phyloP scores from a whole-genome alignment of 2,113 vertebrate species.

The Tragelaphus strepsiceros region DNA sequence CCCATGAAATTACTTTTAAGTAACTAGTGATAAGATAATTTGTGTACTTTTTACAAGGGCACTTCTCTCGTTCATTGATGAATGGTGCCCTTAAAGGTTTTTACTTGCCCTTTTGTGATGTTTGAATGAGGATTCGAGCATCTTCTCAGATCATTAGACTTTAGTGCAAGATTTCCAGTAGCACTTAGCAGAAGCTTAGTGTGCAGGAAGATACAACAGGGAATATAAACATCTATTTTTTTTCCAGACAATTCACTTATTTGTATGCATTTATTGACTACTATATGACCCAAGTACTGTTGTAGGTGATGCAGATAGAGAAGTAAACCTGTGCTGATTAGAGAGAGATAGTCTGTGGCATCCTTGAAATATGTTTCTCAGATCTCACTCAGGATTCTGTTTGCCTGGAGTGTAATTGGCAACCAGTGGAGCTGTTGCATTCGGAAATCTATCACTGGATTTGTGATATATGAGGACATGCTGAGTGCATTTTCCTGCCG shows the following conservation, averaged over 20 bases:
- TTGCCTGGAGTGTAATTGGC: background rate
- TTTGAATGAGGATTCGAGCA: background rate
- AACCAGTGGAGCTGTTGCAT: fast-evolving
- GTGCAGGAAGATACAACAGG: background rate
- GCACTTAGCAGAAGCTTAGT: background rate
- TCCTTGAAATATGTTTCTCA: background rate
- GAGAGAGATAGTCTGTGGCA: background rate
- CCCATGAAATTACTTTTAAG: background rate
- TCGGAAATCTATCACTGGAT: background rate
- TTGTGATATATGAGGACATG: background rate
- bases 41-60: background rate
- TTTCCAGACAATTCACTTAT: background rate
- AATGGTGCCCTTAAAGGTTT: background rate
- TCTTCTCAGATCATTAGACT: background rate
- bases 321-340: background rate
- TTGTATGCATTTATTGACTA: background rate
- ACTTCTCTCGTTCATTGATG: background rate
- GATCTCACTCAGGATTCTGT: background rate
- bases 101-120: background rate
- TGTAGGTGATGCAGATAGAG: fast-evolving
- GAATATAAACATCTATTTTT: background rate
- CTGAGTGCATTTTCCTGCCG: background rate
- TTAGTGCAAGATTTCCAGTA: background rate
- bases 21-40: background rate
- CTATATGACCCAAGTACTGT: background rate